These are phyloP conservation scores for Physella acuta DNA, from an alignment of 1,140 invertebrate species.

Conservation along the genomic window DNA sequence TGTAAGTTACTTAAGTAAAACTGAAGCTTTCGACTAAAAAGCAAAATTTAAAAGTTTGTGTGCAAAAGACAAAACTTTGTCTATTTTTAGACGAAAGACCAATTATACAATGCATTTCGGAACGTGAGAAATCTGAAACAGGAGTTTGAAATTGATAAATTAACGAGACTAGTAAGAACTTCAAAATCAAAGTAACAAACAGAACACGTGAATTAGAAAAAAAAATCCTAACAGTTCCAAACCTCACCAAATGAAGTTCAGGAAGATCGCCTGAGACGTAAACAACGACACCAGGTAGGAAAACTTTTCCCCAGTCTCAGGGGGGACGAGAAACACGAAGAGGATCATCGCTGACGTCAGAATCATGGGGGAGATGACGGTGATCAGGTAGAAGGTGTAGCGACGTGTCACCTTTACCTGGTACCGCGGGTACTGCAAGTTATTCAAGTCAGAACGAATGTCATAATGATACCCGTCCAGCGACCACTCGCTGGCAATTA, in stretches of 20 bases:
- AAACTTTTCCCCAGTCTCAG: conserved; percentile 28
- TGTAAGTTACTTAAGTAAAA: too few species aligned
- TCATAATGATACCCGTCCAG: background rate
- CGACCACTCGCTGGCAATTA: background rate
- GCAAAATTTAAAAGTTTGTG: too few species aligned
- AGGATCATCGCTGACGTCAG: conserved; percentile 20
- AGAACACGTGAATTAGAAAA: too few species aligned
- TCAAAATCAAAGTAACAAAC: too few species aligned
- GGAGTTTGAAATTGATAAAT: too few species aligned
- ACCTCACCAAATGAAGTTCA: conserved; percentile 6
- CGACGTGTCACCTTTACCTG: background rate
- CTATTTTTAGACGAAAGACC: too few species aligned
- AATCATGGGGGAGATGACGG: conserved; percentile 24
- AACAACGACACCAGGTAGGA: conserved; percentile 21
- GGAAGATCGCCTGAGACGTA: background rate
- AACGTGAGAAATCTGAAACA: too few species aligned
- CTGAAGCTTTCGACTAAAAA: too few species aligned
- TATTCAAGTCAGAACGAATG: too few species aligned
- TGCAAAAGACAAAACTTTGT: too few species aligned
- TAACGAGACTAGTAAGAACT: too few species aligned
- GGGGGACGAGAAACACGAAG: conserved; percentile 25
- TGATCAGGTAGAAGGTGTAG: conserved; percentile 21
- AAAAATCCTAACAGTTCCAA: background rate
- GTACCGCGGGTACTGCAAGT: background rate
- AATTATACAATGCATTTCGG: too few species aligned